A percentile compares a stretch with the other conserved stretches of the same genome.
Conservation (phyloP, 2,797 vertebrate genomes). For the Chelmon rostratus region DNA sequence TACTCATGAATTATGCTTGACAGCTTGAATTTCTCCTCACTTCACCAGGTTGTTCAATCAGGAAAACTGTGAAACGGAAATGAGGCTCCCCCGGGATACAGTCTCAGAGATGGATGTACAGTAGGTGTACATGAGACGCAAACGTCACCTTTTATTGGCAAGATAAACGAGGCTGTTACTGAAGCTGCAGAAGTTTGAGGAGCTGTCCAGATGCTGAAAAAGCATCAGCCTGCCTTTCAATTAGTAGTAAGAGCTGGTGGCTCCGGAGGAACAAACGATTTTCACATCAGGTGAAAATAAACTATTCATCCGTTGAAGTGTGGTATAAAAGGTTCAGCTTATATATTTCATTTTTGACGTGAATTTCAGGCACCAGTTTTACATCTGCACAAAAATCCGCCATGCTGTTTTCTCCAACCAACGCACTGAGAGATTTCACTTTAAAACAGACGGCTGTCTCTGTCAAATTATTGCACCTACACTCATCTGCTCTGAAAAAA, state of each 20-base stretch:
- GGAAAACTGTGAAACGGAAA: slow-evolving; percentile 20
- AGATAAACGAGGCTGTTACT: slow-evolving; percentile 35
- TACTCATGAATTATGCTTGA: slow-evolving; percentile 43
- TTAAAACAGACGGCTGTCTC: neutral
- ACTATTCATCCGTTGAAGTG: slow-evolving; percentile 10
- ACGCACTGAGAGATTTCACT: neutral
- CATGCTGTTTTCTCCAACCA: neutral
- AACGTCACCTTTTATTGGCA: slow-evolving; percentile 16
- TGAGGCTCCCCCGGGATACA: slow-evolving; percentile 26
- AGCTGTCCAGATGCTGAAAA: slow-evolving; percentile 83
- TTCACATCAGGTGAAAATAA: slow-evolving; percentile 38
- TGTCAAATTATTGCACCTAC: too few species aligned
- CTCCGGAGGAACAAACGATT: slow-evolving; percentile 35
- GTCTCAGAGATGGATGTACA: slow-evolving; percentile 36
- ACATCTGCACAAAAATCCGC: neutral
- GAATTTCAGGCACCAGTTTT: slow-evolving; percentile 15
- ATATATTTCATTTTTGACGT: neutral
- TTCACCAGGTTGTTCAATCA: slow-evolving; percentile 33
- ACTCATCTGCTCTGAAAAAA: neutral
- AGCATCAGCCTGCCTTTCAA: slow-evolving; percentile 46
- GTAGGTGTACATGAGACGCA: slow-evolving; percentile 2
- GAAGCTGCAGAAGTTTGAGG: slow-evolving; percentile 59
- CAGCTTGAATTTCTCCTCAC: slow-evolving; percentile 24
- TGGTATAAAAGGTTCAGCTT: slow-evolving; percentile 21
- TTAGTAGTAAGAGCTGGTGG: slow-evolving; percentile 39